Evolutionary conservation across 1,140 invertebrate genomes (phyloP), one percentile per base, ranked within the genome.

Genomic region (Helicoverpa armigera): DNA sequence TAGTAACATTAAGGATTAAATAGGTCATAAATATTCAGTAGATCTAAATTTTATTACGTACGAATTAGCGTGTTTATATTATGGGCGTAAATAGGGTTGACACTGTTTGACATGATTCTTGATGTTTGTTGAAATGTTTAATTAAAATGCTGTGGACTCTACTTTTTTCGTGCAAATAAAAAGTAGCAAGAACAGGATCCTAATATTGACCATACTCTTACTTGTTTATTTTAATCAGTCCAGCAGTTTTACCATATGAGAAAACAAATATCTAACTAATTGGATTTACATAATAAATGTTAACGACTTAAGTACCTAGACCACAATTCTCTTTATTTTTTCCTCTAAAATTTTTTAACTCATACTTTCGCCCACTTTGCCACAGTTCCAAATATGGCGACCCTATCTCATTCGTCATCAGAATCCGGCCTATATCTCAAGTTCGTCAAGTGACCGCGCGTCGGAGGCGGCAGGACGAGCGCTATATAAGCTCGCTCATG

Each of bases 391-490:
- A 77, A 77, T 53, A 65, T 65, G 75, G 56, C 61, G 60, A 35
- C 75, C 60, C 75, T 77, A 54, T 67, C 48, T 43, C n/a, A 16
- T 31, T 43, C 29, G 14, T 60, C 58, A 31, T 75, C 61, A 58
- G 31, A 63, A 73, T 79, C 78, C 58, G 79, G 72, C 80, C 83
- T 70, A 85, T 84, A 77, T 88, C 85, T 88, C 86, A 88, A 89
- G 86, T 83, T 78, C 79, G 81, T 72, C 87, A 58, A 89, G 87
- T 87, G 86, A 86, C 87, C 83, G 86, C 84, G 70, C 65, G 31
- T 58, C 70, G 29, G 31, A 13, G 18, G 51, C 50, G 50, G 77
- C 29, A 35, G 61, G 73, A 79, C 73, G 72, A 79, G 72, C 18
- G 63, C 61, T 90, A 88, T 88, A 89, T 83, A 90, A 88, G 73